A percentile compares a stretch with the other conserved stretches of the same genome.
Evolutionary conservation across 2,113 vertebrate genomes (phyloP).

Genomic region (Ochotona princeps): DNA sequence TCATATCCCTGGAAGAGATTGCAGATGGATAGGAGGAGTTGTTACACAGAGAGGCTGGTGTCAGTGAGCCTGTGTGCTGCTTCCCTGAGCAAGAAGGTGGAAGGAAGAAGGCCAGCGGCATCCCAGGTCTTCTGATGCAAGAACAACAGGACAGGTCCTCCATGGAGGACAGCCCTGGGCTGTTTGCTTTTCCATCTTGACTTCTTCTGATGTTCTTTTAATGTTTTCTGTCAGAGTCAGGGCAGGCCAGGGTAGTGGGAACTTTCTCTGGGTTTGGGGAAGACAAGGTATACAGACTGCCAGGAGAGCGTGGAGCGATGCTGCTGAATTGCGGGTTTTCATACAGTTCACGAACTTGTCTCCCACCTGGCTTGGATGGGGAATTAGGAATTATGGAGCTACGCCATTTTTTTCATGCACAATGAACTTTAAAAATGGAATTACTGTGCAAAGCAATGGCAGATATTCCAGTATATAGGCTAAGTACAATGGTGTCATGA

Average conservation of each 20-base stretch:
- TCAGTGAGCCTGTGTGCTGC: neutral
- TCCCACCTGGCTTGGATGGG: conserved; percentile 66
- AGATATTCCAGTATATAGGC: conserved; percentile 83
- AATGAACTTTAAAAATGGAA: conserved; percentile 79
- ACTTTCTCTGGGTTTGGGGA: neutral
- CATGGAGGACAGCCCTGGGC: too few species aligned
- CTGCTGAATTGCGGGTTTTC: conserved; percentile 52
- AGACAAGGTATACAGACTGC: neutral
- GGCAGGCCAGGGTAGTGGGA: neutral
- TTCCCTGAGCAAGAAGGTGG: neutral
- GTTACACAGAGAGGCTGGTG: conserved; percentile 45
- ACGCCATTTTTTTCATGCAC: conserved; percentile 71
- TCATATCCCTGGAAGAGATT: conserved; percentile 35
- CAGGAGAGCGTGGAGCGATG: neutral
- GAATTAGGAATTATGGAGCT: conserved; percentile 71
- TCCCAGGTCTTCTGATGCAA: neutral
- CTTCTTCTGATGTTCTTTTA: conserved; percentile 48
- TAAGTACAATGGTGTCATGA: conserved; percentile 83
- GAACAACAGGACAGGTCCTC: neutral
- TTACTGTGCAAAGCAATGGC: conserved; percentile 73
- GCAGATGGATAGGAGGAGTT: conserved; percentile 8
- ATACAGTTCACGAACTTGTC: conserved; percentile 73
- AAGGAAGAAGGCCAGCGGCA: neutral
- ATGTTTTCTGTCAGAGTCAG: conserved; percentile 40
- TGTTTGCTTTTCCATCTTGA: conserved; percentile 1